Evolutionary conservation across 1,140 invertebrate genomes (phyloP).

Genomic region (Oedothorax gibbosus): DNA sequence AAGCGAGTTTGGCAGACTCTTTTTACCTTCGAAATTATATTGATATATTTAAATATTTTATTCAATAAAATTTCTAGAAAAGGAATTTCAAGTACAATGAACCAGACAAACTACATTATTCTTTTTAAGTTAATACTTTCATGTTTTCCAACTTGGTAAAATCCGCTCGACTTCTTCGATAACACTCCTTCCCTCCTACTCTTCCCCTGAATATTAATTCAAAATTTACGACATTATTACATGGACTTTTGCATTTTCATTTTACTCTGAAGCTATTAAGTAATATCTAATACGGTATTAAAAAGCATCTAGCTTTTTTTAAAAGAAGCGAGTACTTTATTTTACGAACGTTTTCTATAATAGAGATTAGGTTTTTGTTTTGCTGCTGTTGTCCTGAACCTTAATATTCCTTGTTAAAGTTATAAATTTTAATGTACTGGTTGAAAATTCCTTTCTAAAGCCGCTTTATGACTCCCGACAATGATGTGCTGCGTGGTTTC

Average conservation of each 20-base stretch:
- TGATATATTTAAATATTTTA: too few relatives aligned
- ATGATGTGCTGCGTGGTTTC: neutral
- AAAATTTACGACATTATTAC: slow-evolving; percentile 41
- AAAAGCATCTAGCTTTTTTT: slow-evolving; percentile 23
- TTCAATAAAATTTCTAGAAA: too few relatives aligned
- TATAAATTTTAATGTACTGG: slow-evolving; percentile 37
- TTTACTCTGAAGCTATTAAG: slow-evolving; percentile 30
- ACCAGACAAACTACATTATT: too few relatives aligned
- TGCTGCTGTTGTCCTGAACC: slow-evolving; percentile 4
- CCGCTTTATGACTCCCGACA: neutral
- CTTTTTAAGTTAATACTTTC: too few relatives aligned
- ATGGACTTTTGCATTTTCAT: slow-evolving; percentile 32
- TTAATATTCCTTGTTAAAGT: slow-evolving; percentile 44
- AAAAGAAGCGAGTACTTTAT: slow-evolving; percentile 6
- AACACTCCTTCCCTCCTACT: too few relatives aligned
- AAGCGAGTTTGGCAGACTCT: too few relatives aligned
- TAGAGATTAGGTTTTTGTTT: neutral
- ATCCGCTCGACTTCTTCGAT: too few relatives aligned
- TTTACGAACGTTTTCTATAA: neutral
- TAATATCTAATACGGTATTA: slow-evolving; percentile 30
- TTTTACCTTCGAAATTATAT: too few relatives aligned
- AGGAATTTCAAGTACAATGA: too few relatives aligned
- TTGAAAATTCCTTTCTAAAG: slow-evolving; percentile 23
- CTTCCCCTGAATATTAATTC: slow-evolving; percentile 19
- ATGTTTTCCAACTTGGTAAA: too few relatives aligned